These are phyloP conservation scores for Trichonephila inaurata DNA, from an alignment of 1,140 invertebrate species.

Conservation along the genomic window DNA sequence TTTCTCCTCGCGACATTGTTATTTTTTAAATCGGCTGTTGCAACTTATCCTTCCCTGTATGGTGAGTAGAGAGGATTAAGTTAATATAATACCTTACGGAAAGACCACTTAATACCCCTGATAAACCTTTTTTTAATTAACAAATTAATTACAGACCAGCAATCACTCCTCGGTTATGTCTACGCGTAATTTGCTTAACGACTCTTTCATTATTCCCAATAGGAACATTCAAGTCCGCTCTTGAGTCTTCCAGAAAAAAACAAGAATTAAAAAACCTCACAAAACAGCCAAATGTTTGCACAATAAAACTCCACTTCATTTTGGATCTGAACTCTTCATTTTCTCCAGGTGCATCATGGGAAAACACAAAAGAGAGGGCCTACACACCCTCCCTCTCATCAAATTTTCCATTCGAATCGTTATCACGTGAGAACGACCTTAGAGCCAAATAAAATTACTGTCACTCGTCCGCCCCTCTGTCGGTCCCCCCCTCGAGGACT, in stretches of 20 bases:
- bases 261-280: neutral
- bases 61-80: no score
- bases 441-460: conserved; percentile 52
- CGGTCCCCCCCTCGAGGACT: neutral
- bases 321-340: neutral
- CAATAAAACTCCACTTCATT: neutral
- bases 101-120: no score
- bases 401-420: neutral
- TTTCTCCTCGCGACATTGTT: no score
- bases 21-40: no score
- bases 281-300: neutral
- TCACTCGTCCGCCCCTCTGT: neutral
- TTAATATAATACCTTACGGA: no score
- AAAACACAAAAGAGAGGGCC: neutral
- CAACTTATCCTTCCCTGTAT: no score
- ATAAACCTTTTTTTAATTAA: no score
- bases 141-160: no score
- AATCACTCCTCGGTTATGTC: neutral
- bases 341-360: neutral
- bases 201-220: neutral
- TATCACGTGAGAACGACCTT: conserved; percentile 33
- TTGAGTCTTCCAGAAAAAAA: neutral
- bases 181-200: no score
- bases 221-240: neutral
- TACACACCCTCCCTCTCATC: no score